Base-by-base conservation (phyloP, 2,797 vertebrate genomes). In the Platyrinchus mystaceus region DNA sequence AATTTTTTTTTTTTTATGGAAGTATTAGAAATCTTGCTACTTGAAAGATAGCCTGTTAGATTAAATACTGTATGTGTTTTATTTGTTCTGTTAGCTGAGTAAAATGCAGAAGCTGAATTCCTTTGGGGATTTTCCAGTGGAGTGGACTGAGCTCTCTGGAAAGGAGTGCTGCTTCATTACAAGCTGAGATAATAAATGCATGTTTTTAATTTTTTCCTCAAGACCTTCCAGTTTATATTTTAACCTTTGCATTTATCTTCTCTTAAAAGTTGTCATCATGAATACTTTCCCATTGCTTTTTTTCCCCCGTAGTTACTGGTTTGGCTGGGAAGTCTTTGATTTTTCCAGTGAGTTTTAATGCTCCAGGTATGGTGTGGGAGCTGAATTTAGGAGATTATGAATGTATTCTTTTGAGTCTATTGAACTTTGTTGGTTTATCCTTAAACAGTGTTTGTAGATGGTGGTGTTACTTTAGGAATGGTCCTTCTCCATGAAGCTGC, bases 401-500 rank as follows among this genome's bases (percentile, higher is more conserved):
- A 32, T 46, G 26, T 69, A 2, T 59, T 67, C 6, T 30, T 47
- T 63, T 20, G n/a, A 73, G 41, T 62, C 39, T 12, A 0, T 10
- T 69, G 5, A 49, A 44, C 47, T 86, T 78, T 66, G 71, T 87
- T 84, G 86, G 82, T 97, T 97, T 85, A 39, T 95, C 96, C 98
- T 98, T 98, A 97, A 98, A 67, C 87, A 91, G 8, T 16, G 3
- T 95, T 89, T 27, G 75, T 93, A 99, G 99, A 99, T 97, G 99
- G 98, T 56, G 99, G 98, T 12, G 98, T 99, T 68, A 99, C 99
- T 88, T 97, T 99, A 93, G 99, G 99, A 36, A 99, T 99, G 95
- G 99, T 99, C 39, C 98, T 99, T 70, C 97, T 99, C 60, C 99
- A 99, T 4, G 99, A 99, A 96, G 99, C 99, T 34, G 99, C 99